Evolutionary conservation across 2,888 invertebrate species (phyloP), one percentile per base, ranked within the genome.

Genomic region (Thyatira batis): DNA sequence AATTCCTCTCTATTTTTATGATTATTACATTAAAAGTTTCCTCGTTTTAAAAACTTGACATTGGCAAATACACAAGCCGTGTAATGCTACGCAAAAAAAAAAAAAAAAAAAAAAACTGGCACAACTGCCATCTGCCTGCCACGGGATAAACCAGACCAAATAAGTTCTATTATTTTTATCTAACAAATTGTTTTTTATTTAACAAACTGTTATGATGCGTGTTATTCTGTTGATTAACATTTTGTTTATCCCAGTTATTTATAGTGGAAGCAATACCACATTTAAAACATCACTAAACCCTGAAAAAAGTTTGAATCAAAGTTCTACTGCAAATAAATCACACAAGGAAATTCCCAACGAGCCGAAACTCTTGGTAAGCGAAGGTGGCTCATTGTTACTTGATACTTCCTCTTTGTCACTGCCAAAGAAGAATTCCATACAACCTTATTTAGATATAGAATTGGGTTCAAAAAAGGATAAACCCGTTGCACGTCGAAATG

Each of bases 331-430:
- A 20, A 46, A 48, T 43, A 55, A 54, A 52, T 57, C 51, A 50
- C 55, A 57, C 28, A 56, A 61, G 30, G 39, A 49, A 13, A 23
- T 27, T 45, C 28, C n/a, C 5, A 74, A 71, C 57, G 71, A 67
- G 64, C 68, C 68, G 4, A 78, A 77, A 51, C 58, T 76, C 30
- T 65, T 85, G 43, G 52, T 69, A 11, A 83, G 78, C 61, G 89
- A 87, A 77, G 88, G 85, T 58, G 89, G 85, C 49, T 61, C 73
- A 10, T 52, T 83, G 53, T 57, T 76, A 54, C 59, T 80, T 33
- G 78, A 76, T 50, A 58, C 67, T 45, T 63, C 73, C 43, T 54
- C 69, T 50, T 57, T 76, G 43, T 69, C 74, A 39, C 68, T 80
- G 55, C 63, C 78, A 5, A 81, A 80, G 51, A 74, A 74, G 54